These are phyloP conservation scores for Pogoniulus pusillus DNA, from an alignment of 2,797 vertebrate species.

Conservation along the genomic window DNA sequence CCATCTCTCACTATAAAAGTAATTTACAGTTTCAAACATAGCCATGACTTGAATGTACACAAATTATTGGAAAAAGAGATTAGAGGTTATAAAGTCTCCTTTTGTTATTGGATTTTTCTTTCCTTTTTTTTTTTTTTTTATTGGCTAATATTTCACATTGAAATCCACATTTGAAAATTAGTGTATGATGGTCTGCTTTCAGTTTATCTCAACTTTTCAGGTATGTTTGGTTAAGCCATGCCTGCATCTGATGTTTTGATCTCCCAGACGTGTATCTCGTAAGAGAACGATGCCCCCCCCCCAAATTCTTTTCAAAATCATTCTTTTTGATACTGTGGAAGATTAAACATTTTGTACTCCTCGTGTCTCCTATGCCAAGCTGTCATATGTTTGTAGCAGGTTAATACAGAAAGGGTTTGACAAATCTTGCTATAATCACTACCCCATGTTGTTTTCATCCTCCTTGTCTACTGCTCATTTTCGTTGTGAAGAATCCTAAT, in stretches of 20 bases:
- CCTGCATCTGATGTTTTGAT: neutral
- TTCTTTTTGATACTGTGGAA: neutral
- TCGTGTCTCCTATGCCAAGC: constrained; percentile 20
- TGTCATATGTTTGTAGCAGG: constrained; percentile 46
- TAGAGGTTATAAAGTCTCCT: constrained; percentile 29
- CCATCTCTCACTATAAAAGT: constrained; percentile 54
- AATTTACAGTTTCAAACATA: constrained; percentile 55
- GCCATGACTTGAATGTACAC: neutral
- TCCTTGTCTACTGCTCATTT: constrained; percentile 74
- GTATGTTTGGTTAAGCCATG: neutral
- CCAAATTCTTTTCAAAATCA: neutral
- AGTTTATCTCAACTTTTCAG: constrained; percentile 18
- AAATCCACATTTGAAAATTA: constrained; percentile 13
- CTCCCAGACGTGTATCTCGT: neutral
- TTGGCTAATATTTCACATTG: neutral
- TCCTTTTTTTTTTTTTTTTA: neutral
- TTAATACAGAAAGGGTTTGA: constrained; percentile 44
- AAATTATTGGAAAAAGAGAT: constrained; percentile 44
- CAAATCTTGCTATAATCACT: constrained; percentile 68
- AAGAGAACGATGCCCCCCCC: neutral
- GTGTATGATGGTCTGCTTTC: constrained; percentile 19
- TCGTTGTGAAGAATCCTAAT: constrained; percentile 69
- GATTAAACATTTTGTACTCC: constrained; percentile 16
- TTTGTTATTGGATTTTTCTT: constrained; percentile 35
- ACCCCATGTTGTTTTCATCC: constrained; percentile 72